These are phyloP conservation scores for Yponomeuta cagnagella DNA, from an alignment of 2,888 invertebrate species.

Conservation along the genomic window DNA sequence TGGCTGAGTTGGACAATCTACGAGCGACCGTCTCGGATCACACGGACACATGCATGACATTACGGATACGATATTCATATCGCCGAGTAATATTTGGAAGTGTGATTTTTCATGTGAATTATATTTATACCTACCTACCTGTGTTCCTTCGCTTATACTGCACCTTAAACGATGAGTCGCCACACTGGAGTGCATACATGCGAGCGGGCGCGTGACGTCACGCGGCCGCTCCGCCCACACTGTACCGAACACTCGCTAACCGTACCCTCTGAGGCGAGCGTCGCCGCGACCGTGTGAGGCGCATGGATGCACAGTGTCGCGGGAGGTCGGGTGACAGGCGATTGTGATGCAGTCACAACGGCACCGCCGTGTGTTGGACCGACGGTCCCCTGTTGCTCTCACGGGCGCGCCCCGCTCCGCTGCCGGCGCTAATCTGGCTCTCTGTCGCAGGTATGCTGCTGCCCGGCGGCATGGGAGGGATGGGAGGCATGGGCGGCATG, in stretches of 20 bases:
- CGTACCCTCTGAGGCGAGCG: background rate
- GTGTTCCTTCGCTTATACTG: slow-evolving; percentile 64
- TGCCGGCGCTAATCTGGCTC: slow-evolving; percentile 16
- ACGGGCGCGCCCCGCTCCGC: slow-evolving; percentile 15
- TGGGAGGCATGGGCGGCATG: slow-evolving; percentile 68
- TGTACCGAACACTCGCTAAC: slow-evolving; percentile 10
- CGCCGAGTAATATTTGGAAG: slow-evolving; percentile 59
- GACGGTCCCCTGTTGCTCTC: slow-evolving; percentile 43
- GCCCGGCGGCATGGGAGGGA: slow-evolving; percentile 62
- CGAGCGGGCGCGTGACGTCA: slow-evolving; percentile 19
- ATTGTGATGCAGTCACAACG: slow-evolving; percentile 59
- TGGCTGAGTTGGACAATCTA: slow-evolving; percentile 44
- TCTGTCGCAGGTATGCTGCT: slow-evolving; percentile 66
- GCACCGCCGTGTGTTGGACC: slow-evolving; percentile 56
- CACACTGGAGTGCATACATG: slow-evolving; percentile 31
- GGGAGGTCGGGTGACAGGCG: slow-evolving; percentile 46
- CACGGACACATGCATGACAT: slow-evolving; percentile 58
- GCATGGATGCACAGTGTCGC: slow-evolving; percentile 1
- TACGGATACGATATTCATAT: slow-evolving; percentile 41
- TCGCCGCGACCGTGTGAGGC: background rate
- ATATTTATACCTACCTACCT: slow-evolving; percentile 60
- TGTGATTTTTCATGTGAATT: slow-evolving; percentile 71
- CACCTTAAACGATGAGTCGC: slow-evolving; percentile 39
- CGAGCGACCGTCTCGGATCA: slow-evolving; percentile 41
- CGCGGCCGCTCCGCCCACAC: slow-evolving; percentile 14